phyloP scores from a whole-genome alignment of 2,113 vertebrate species.

The Calidris pugnax region DNA sequence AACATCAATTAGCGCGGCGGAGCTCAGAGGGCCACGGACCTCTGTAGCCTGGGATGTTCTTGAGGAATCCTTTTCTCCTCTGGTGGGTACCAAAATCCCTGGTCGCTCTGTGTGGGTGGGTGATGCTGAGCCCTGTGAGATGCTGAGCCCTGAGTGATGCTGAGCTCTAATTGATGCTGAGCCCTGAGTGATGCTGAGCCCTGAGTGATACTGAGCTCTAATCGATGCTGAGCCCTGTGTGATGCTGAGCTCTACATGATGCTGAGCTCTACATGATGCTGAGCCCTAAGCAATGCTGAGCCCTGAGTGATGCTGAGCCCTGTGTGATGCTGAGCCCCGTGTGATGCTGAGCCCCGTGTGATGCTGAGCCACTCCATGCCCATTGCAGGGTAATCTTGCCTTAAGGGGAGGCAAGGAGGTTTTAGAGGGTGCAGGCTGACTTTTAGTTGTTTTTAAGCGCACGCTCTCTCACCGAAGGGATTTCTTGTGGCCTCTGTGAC shows the following conservation, averaged over 20 bases:
- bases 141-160: neutral
- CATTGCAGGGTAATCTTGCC: accelerated
- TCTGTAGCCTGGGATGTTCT: neutral
- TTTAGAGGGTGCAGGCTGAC: neutral
- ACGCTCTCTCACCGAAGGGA: neutral
- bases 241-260: too few relatives aligned
- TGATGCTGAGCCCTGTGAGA: neutral
- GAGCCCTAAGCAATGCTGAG: neutral
- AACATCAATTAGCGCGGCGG: neutral
- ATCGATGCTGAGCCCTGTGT: too few relatives aligned
- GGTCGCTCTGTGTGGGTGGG: accelerated
- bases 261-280: neutral
- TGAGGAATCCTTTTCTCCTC: neutral
- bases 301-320: neutral
- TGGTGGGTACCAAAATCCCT: accelerated
- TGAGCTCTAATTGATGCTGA: too few relatives aligned
- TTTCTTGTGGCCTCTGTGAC: neutral
- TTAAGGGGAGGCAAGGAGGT: neutral
- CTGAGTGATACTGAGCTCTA: too few relatives aligned
- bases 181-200: too few relatives aligned
- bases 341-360: too few relatives aligned
- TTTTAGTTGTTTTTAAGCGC: neutral
- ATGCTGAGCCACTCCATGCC: neutral
- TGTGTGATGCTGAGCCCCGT: neutral
- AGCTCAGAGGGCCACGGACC: neutral